Base-by-base conservation (phyloP, 2,888 invertebrate genomes). In the Tanytarsus gracilentus region DNA sequence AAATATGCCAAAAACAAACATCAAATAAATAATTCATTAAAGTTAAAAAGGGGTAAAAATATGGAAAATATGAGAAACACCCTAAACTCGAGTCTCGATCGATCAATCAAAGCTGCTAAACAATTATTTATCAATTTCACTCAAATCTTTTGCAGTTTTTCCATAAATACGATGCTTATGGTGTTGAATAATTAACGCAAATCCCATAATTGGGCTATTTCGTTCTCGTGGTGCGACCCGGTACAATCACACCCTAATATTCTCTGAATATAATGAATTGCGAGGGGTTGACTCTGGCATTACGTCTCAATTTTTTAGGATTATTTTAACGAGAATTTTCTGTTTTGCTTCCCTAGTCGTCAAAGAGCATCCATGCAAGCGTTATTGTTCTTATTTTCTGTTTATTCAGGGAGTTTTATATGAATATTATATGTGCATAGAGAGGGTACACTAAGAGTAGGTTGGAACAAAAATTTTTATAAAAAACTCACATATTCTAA, bases 221-320 rank as follows among this genome's bases (percentile, higher is more conserved):
- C 33, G 26, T 33, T 36, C 40, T 23, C 40, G 36, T 40, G 40
- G 39, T 56, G 55, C 39, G 55, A 9, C 29, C 29, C 9, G 9
- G 29, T 9, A 29, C 29, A 29, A 29, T 29, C 29, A 29, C 29
- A 29, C 29, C 29, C 6, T 29, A 6, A 29, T 6, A 9, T 6
- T n/a, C n/a, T 25, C 25, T 50, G 50, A 26, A 5, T 7, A 9
- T n/a, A 50, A 14, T n/a, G 40, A 40, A 48, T 11, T 25, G 21
- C 9, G 27, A 58, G 30, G 58, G 58, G 16, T 21, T 18, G 56
- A 21, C 16, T 21, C 25, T 18, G 25, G 21, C 36, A 26, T 33
- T 39, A 58, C 27, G 48, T 58, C 58, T 58, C 58, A 58, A 58
- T 58, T 58, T 48, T 48, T 58, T 30, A 44, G 58, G 58, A 58